Conservation (phyloP, 2,113 vertebrate genomes). For the Scortum barcoo region DNA sequence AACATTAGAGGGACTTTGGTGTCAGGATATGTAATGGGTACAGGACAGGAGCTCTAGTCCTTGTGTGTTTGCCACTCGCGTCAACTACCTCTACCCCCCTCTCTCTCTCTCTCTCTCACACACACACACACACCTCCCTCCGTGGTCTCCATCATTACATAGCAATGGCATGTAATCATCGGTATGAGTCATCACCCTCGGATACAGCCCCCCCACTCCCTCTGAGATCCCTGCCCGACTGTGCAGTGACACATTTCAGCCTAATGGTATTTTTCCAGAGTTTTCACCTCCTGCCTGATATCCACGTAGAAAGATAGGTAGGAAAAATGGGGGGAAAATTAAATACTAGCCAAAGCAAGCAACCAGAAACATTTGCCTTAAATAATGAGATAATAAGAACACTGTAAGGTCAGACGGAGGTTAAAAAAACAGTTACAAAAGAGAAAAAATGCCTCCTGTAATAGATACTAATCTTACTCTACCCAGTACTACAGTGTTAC, state of each 20-base stretch:
- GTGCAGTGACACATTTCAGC: conserved; percentile 70
- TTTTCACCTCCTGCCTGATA: conserved; percentile 55
- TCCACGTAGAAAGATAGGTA: conserved; percentile 28
- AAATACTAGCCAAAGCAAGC: conserved; percentile 51
- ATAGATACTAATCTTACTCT: conserved; percentile 15
- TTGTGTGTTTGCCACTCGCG: conserved; percentile 2
- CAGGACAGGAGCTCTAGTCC: not conserved
- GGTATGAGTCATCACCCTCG: conserved; percentile 70
- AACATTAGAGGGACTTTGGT: not conserved
- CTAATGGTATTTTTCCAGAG: conserved; percentile 61
- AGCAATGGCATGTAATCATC: conserved; percentile 69
- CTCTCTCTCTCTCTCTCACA: not conserved
- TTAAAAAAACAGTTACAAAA: conserved; percentile 35
- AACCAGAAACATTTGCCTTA: conserved; percentile 58
- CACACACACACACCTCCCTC: not conserved
- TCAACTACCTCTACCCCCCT: not conserved
- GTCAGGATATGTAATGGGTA: not conserved
- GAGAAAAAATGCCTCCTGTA: not conserved
- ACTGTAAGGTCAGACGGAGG: conserved; percentile 31
- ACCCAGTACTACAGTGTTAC: not conserved
- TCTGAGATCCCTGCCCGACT: conserved; percentile 52
- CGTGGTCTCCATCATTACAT: conserved; percentile 57
- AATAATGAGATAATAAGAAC: conserved; percentile 57
- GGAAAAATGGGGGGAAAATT: conserved; percentile 62
- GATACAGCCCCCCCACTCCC: not conserved